These are phyloP conservation scores for Apodemus sylvaticus DNA, from an alignment of 2,113 vertebrate genomes.

Conservation along the genomic window DNA sequence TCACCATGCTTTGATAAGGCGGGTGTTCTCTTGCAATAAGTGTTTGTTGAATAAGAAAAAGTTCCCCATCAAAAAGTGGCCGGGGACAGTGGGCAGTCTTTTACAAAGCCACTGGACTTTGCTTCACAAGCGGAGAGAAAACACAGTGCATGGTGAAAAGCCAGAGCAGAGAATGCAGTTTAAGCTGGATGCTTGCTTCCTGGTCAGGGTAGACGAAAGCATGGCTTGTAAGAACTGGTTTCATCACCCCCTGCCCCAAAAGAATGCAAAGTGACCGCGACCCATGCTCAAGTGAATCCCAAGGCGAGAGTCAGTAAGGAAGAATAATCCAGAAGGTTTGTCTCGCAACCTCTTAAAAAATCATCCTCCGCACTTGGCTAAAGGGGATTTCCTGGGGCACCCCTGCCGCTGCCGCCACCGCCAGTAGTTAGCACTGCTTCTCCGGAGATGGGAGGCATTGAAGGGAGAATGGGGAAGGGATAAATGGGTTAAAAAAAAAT, in stretches of 20 bases:
- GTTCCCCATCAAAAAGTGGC: neutral
- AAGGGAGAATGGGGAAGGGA: constrained; percentile 61
- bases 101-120: constrained; percentile 4
- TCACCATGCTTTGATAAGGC: neutral
- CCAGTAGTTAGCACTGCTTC: constrained; percentile 1
- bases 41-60: neutral
- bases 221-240: neutral
- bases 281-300: constrained; percentile 21
- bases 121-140: neutral
- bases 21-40: neutral
- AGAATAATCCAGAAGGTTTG: neutral
- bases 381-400: constrained; percentile 7
- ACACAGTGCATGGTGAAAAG: neutral
- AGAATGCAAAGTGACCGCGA: constrained; percentile 52
- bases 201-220: rapidly evolving
- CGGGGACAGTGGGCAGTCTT: neutral
- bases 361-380: neutral
- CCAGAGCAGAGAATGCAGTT: neutral
- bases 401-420: neutral
- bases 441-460: constrained; percentile 46
- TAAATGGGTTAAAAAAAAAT: constrained; percentile 73
- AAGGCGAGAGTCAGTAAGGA: constrained; percentile 36
- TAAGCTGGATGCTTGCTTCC: neutral
- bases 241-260: neutral
- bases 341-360: constrained; percentile 27